A percentile compares a stretch with the other conserved stretches of the same genome.
These are phyloP conservation scores for Microctonus hyperodae DNA, from an alignment of 2,888 invertebrate genomes.

Conservation along the genomic window DNA sequence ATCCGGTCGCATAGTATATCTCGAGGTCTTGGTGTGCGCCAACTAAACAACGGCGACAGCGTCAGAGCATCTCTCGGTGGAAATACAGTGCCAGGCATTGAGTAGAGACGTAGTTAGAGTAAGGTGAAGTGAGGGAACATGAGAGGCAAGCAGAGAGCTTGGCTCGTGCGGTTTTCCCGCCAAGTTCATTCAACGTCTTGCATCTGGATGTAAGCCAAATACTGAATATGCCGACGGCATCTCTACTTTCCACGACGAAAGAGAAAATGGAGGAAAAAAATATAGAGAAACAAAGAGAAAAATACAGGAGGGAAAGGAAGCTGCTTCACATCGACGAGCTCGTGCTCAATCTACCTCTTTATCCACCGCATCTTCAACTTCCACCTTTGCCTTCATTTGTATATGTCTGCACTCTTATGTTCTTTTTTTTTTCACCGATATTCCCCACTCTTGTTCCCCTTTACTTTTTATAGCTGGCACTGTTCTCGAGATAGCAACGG, in stretches of 20 bases:
- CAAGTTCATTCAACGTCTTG: conserved; percentile 60
- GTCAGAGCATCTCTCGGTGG: conserved; percentile 24
- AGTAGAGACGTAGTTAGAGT: conserved; percentile 5
- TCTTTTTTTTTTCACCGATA: conserved; percentile 14
- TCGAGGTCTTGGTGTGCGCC: conserved; percentile 18
- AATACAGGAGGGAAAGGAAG: background rate
- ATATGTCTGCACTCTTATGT: background rate
- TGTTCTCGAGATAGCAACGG: conserved; percentile 32
- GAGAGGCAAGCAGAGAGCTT: background rate
- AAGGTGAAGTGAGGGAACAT: background rate
- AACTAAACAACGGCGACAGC: conserved; percentile 27
- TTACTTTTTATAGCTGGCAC: background rate
- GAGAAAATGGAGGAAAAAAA: too few species aligned
- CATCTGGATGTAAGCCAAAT: conserved; percentile 59
- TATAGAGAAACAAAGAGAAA: conserved; percentile 20
- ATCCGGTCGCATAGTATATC: conserved; percentile 28
- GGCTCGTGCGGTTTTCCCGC: conserved; percentile 55
- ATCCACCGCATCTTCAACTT: conserved; percentile 4
- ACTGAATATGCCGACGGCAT: conserved; percentile 48
- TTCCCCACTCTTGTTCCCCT: background rate
- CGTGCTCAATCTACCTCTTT: background rate
- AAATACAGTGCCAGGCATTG: conserved; percentile 16
- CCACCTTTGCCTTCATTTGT: conserved; percentile 1
- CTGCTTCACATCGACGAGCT: conserved; percentile 22
- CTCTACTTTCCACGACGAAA: conserved; percentile 28